Evolutionary conservation across 35 echinoderm and acorn worm genomes (phyloP).

Genomic region (Heliocidaris erythrogramma): DNA sequence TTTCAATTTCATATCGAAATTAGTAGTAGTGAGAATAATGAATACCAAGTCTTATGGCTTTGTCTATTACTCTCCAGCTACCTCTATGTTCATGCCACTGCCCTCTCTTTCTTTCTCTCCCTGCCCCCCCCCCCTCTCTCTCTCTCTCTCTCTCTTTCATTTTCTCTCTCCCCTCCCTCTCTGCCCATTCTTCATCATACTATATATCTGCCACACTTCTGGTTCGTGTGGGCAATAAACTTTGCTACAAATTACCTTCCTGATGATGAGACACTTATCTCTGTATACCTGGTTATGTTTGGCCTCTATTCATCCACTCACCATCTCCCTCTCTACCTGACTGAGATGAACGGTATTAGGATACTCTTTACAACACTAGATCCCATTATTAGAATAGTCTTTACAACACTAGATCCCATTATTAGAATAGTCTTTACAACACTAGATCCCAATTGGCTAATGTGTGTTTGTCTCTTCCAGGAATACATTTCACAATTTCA

Average conservation of each 20-base stretch:
- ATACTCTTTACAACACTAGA: background rate
- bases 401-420: background rate
- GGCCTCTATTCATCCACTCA: background rate
- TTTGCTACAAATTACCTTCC: slow-evolving; percentile 45
- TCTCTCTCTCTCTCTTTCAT: background rate
- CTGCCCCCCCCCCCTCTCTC: background rate
- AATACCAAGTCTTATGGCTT: background rate
- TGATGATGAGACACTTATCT: slow-evolving; percentile 11
- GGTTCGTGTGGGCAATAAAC: slow-evolving; percentile 38
- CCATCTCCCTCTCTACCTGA: background rate
- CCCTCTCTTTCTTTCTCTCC: background rate
- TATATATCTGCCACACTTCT: background rate
- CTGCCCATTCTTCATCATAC: background rate
- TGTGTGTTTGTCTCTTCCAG: background rate
- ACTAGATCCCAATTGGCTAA: background rate
- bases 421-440: background rate
- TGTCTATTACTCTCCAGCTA: background rate
- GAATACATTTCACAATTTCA: background rate
- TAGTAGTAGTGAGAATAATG: too few relatives aligned
- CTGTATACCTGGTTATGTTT: background rate
- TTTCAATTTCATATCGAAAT: too few relatives aligned
- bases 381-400: background rate
- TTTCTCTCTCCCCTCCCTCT: background rate
- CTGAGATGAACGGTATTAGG: background rate
- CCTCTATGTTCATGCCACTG: background rate